These are phyloP conservation scores for Ploceus nigricollis DNA, from an alignment of 2,113 vertebrate genomes.

Conservation along the genomic window DNA sequence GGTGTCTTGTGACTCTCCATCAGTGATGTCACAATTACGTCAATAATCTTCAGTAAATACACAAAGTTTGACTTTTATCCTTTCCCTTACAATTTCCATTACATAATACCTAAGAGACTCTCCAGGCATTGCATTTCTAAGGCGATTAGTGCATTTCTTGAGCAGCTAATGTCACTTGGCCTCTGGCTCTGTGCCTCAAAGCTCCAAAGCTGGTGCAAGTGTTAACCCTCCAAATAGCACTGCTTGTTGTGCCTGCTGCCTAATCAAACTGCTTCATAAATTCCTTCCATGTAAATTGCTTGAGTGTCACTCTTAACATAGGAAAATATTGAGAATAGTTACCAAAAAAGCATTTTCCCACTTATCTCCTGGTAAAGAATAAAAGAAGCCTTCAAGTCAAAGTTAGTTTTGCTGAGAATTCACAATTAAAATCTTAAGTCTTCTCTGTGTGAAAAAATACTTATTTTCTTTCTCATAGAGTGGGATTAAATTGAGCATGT, in stretches of 20 bases:
- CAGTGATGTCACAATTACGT: slow-evolving; percentile 14
- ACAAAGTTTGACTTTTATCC: slow-evolving; percentile 21
- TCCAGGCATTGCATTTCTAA: slow-evolving; percentile 26
- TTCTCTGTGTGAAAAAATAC: slow-evolving; percentile 17
- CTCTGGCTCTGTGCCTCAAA: neutral
- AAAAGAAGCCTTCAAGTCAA: neutral
- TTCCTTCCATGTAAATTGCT: neutral
- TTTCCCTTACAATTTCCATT: slow-evolving; percentile 5
- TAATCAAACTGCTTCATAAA: slow-evolving; percentile 5
- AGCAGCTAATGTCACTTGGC: slow-evolving; percentile 17
- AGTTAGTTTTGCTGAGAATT: slow-evolving; percentile 19
- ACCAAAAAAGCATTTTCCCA: neutral
- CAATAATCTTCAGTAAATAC: slow-evolving; percentile 5
- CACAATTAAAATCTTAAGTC: slow-evolving; percentile 20
- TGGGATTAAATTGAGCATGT: neutral
- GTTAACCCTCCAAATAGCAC: neutral
- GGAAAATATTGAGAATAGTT: neutral
- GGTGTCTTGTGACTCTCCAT: neutral
- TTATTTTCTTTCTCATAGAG: slow-evolving; percentile 4
- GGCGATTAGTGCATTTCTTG: slow-evolving; percentile 9
- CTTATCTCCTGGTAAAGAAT: neutral
- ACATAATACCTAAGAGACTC: neutral
- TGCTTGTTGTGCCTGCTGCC: neutral
- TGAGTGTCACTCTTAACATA: neutral
- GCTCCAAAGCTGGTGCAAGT: neutral